Percentiles rank a stretch among this genome's conserved stretches.
These are phyloP conservation scores for Lithophane ornitopus DNA, from an alignment of 2,888 invertebrate species.

Conservation along the genomic window DNA sequence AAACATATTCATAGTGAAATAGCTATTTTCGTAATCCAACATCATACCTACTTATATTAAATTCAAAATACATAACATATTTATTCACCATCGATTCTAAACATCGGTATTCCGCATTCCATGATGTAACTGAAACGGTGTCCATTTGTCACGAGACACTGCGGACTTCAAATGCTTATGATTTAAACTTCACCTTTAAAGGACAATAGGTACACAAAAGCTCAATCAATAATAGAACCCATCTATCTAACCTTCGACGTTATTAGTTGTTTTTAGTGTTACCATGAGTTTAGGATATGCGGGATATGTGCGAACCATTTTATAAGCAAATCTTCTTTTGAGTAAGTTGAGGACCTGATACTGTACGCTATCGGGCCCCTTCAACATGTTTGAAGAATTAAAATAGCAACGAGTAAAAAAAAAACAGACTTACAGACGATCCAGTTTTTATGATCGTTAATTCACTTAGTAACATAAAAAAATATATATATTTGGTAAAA, in stretches of 20 bases:
- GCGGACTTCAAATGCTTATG: constrained; percentile 63
- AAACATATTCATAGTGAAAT: background rate
- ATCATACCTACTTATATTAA: constrained; percentile 4
- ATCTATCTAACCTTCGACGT: constrained; percentile 80
- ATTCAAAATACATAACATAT: constrained; percentile 52
- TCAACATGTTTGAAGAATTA: too few relatives aligned
- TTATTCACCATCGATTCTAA: constrained; percentile 44
- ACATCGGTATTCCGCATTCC: constrained; percentile 56
- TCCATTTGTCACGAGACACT: constrained; percentile 60
- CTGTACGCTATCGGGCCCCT: too few relatives aligned
- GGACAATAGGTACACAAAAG: constrained; percentile 77
- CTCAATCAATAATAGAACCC: constrained; percentile 77
- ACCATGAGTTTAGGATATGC: constrained; percentile 33
- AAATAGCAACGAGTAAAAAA: too few relatives aligned
- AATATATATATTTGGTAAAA: background rate
- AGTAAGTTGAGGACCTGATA: background rate
- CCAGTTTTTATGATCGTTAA: too few relatives aligned
- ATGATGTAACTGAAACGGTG: constrained; percentile 45
- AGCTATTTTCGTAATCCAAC: constrained; percentile 2
- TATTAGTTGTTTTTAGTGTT: constrained; percentile 71
- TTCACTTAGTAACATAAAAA: background rate
- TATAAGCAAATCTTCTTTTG: background rate
- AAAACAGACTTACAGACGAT: background rate
- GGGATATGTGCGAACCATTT: constrained; percentile 23
- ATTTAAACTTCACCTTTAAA: constrained; percentile 77